Evolutionary conservation across 92 coral and sea anemone genomes (phyloP).

Genomic region (Siderastrea radians): DNA sequence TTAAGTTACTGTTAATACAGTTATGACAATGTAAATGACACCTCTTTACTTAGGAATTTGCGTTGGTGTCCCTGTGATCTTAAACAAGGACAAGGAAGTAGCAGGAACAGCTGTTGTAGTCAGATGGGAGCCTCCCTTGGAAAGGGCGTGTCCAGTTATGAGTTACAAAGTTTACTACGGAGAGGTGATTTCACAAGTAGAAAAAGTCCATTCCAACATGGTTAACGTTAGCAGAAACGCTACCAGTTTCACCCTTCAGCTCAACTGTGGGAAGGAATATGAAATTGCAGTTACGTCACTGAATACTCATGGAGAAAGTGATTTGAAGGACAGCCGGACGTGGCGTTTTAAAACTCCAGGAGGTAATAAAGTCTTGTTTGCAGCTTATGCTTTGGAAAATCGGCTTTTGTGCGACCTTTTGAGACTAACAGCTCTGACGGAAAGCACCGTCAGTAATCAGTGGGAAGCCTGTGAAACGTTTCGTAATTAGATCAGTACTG

Average conservation of each 20-base stretch:
- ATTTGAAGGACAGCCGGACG: too few species aligned
- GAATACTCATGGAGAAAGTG: too few species aligned
- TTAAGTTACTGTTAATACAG: too few species aligned
- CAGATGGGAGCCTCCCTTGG: neutral
- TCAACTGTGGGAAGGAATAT: neutral
- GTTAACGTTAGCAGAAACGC: neutral
- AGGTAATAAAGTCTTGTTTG: too few species aligned
- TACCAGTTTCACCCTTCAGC: neutral
- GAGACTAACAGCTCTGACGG: too few species aligned
- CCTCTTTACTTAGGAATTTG: neutral
- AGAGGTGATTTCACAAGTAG: neutral
- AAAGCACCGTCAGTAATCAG: too few species aligned
- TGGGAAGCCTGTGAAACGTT: too few species aligned
- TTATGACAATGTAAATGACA: neutral
- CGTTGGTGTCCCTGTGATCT: neutral
- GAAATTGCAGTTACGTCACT: too few species aligned
- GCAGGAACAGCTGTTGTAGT: neutral
- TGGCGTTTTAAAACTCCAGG: too few species aligned
- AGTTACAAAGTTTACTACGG: conserved; percentile 12
- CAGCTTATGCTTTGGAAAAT: too few species aligned
- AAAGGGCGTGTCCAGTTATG: conserved; percentile 17
- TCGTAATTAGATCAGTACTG: too few species aligned
- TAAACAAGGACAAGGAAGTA: neutral
- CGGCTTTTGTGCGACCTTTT: too few species aligned
- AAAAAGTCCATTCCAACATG: neutral